phyloP scores from a whole-genome alignment of 37 sponge, comb jelly and placozoan species.

The Halichondria panicea region DNA sequence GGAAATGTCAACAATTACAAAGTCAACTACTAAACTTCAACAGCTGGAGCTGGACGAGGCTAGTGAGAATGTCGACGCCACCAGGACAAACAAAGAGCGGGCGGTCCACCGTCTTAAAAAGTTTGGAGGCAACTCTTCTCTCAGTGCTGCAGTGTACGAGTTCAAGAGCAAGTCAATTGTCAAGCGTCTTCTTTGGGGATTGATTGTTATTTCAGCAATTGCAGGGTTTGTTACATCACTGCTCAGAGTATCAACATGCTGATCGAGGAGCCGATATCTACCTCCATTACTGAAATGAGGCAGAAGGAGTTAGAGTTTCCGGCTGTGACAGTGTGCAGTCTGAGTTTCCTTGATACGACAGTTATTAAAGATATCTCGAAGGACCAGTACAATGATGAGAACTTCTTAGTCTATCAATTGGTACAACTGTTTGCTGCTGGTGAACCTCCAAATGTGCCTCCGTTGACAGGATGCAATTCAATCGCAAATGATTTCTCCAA shows the following conservation, averaged over 20 bases:
- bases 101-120: no score
- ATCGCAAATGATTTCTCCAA: background rate
- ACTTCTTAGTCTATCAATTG: no score
- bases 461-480: no score
- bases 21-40: no score
- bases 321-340: slow-evolving; percentile 26
- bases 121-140: background rate
- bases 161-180: background rate
- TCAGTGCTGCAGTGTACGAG: background rate
- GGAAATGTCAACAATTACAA: no score
- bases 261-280: background rate
- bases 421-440: no score
- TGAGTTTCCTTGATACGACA: background rate
- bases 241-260: background rate
- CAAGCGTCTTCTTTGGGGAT: slow-evolving; percentile 9
- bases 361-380: no score
- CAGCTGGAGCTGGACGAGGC: no score
- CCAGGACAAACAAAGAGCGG: no score
- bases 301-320: slow-evolving; percentile 8
- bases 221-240: background rate
- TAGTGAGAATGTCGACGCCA: no score
- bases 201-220: background rate
- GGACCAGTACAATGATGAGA: no score
- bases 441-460: no score
- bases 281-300: background rate